Percentiles rank a stretch among this genome's conserved stretches.
phyloP scores from a whole-genome alignment of 2,113 vertebrate genomes.

The Scomber japonicus region DNA sequence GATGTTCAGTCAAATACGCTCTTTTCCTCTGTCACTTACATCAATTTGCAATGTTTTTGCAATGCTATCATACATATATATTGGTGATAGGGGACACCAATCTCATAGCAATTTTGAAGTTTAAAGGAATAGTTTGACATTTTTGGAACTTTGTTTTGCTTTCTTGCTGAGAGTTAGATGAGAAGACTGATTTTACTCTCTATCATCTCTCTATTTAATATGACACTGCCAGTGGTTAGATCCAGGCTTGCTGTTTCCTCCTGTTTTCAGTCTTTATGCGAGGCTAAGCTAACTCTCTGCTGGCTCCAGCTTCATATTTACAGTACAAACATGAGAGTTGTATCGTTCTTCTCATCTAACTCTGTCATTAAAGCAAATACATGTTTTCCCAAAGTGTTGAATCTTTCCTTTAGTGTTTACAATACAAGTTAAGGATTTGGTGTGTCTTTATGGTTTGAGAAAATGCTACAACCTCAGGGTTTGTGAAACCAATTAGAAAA shows the following conservation, averaged over 20 bases:
- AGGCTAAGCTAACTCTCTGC: too few relatives aligned
- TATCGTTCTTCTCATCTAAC: neutral
- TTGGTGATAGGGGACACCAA: neutral
- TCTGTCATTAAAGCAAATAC: neutral
- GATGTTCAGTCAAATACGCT: conserved; percentile 18
- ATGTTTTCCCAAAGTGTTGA: neutral
- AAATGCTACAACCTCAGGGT: too few relatives aligned
- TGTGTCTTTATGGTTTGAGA: neutral
- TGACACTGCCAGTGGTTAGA: too few relatives aligned
- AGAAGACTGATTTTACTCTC: neutral
- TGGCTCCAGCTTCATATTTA: too few relatives aligned
- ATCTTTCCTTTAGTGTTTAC: neutral
- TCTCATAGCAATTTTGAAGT: neutral
- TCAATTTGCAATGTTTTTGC: conserved; percentile 4
- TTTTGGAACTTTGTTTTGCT: neutral
- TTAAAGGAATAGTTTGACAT: conserved; percentile 13
- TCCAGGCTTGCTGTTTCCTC: neutral
- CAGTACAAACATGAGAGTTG: too few relatives aligned
- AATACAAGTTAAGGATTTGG: neutral
- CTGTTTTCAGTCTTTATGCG: too few relatives aligned
- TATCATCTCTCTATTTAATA: neutral
- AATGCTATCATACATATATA: neutral
- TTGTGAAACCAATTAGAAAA: too few relatives aligned
- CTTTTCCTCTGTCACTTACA: conserved; percentile 17
- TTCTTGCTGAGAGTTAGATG: neutral